phyloP scores from a whole-genome alignment of 2,113 vertebrate species.

The Amphiprion ocellaris region DNA sequence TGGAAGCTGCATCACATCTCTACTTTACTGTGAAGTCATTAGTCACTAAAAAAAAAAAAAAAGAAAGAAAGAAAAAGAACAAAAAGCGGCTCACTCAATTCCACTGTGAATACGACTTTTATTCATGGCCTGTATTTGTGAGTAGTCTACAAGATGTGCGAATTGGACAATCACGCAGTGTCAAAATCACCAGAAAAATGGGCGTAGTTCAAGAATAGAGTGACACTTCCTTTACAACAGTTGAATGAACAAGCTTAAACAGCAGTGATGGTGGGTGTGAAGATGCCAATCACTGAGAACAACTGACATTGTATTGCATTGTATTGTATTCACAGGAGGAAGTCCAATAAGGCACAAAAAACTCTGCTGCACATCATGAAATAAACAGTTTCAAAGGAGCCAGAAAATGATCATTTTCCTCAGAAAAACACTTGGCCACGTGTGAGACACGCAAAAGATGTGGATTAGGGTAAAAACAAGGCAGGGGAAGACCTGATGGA shows the following conservation, averaged over 20 bases:
- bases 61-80: slow-evolving; percentile 9
- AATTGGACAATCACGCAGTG: slow-evolving; percentile 66
- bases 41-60: slow-evolving; percentile 23
- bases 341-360: slow-evolving; percentile 36
- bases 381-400: slow-evolving; percentile 33
- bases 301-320: slow-evolving; percentile 41
- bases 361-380: slow-evolving; percentile 23
- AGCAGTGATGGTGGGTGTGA: slow-evolving; percentile 61
- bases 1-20: slow-evolving; percentile 19
- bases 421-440: background rate
- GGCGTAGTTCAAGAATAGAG: slow-evolving; percentile 48
- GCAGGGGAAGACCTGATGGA: background rate
- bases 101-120: slow-evolving; percentile 47
- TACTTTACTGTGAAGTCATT: slow-evolving; percentile 37
- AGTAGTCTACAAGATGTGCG: slow-evolving; percentile 45
- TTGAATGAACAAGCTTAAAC: slow-evolving; percentile 48
- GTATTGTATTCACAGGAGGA: slow-evolving; percentile 36
- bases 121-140: slow-evolving; percentile 49
- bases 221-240: slow-evolving; percentile 49
- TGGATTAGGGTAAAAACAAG: slow-evolving; percentile 12
- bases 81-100: slow-evolving; percentile 40
- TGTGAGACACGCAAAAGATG: slow-evolving; percentile 3
- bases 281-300: slow-evolving; percentile 62
- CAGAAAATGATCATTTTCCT: slow-evolving; percentile 4
- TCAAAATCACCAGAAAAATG: slow-evolving; percentile 62